Conservation (phyloP, 2,797 vertebrate species). For the Okamejei kenojei region DNA sequence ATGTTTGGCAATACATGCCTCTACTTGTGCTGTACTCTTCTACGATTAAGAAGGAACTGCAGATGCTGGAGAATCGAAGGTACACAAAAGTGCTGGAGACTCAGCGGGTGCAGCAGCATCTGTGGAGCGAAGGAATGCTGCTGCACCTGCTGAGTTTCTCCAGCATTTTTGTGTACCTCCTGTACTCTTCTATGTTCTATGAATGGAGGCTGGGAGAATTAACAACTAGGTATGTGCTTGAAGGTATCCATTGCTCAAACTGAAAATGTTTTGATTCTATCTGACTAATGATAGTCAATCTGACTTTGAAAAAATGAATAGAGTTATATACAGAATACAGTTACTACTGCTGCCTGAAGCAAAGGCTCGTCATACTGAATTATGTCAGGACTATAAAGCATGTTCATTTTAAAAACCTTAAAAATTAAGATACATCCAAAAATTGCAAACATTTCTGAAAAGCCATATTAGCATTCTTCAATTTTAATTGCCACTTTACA, state of each 20-base stretch:
- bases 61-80: too few relatives aligned
- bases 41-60: too few relatives aligned
- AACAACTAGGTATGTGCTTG: neutral
- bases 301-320: neutral
- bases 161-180: too few relatives aligned
- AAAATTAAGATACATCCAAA: neutral
- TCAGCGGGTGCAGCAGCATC: too few relatives aligned
- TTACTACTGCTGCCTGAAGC: neutral
- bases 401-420: neutral
- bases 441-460: neutral
- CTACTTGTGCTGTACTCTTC: too few relatives aligned
- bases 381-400: neutral
- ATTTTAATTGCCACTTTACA: neutral
- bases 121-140: too few relatives aligned
- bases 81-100: too few relatives aligned
- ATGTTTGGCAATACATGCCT: too few relatives aligned
- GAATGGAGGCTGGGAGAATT: neutral
- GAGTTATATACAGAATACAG: neutral
- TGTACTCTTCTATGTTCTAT: neutral
- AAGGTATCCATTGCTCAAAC: neutral
- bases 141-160: too few relatives aligned
- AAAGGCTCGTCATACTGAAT: neutral
- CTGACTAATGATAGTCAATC: neutral
- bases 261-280: neutral
- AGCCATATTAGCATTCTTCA: neutral